Evolutionary conservation across 2,113 vertebrate genomes (phyloP).

Genomic region (Toxotes jaculatrix): DNA sequence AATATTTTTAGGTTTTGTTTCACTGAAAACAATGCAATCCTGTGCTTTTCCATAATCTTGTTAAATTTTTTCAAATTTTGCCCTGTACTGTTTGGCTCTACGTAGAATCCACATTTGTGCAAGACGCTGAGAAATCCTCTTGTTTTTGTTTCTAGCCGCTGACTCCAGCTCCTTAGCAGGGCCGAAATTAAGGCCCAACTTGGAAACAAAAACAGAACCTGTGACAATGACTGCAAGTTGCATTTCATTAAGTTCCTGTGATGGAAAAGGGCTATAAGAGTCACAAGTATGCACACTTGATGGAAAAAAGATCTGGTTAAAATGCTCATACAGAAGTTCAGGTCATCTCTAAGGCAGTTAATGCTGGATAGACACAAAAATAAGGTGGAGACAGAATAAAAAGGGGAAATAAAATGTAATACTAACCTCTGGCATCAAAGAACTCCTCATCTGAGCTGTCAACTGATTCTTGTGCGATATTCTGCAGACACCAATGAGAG

Average conservation of each 20-base stretch:
- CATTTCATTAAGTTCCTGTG: background rate
- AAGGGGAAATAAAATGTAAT: slow-evolving; percentile 17
- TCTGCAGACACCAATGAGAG: slow-evolving; percentile 90
- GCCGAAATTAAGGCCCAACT: background rate
- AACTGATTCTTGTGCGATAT: slow-evolving; percentile 91
- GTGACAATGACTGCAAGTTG: background rate
- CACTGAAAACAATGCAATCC: background rate
- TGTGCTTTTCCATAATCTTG: background rate
- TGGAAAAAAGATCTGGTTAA: background rate
- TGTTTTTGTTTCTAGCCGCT: background rate
- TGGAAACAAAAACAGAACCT: background rate
- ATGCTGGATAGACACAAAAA: slow-evolving; percentile 1
- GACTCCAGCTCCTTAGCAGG: background rate
- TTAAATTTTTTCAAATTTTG: background rate
- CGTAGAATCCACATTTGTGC: background rate
- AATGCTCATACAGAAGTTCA: background rate
- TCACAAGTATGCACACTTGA: background rate
- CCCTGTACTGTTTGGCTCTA: background rate
- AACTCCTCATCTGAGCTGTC: slow-evolving; percentile 99
- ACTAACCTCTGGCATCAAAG: slow-evolving; percentile 97
- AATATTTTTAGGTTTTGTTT: background rate
- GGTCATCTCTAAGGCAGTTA: background rate
- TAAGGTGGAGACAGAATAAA: background rate
- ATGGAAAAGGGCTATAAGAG: background rate
- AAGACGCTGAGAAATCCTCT: background rate